phyloP scores from a whole-genome alignment of 2,113 vertebrate genomes.

The Solea senegalensis region DNA sequence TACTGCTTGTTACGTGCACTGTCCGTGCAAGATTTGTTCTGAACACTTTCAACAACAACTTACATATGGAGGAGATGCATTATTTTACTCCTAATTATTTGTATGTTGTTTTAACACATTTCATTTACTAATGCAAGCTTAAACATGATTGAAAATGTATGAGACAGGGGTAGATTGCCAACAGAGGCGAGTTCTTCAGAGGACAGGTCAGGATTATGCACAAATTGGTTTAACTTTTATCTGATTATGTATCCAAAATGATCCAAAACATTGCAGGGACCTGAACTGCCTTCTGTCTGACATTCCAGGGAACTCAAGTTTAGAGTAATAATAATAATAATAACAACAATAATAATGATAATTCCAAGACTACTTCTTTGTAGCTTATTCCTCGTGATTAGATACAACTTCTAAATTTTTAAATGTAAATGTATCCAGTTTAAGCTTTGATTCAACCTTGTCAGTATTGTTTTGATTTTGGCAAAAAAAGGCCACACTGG shows the following conservation, averaged over 20 bases:
- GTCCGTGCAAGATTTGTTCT: slow-evolving; percentile 23
- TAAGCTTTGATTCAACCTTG: too few relatives aligned
- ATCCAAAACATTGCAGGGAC: too few relatives aligned
- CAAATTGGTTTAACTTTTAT: slow-evolving; percentile 1
- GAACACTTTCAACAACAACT: slow-evolving; percentile 2
- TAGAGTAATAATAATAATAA: neutral
- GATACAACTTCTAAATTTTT: too few relatives aligned
- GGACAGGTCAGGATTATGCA: neutral
- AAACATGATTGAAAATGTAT: neutral
- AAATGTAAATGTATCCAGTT: too few relatives aligned
- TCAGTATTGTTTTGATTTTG: too few relatives aligned
- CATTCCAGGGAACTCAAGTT: neutral
- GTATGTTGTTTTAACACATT: too few relatives aligned
- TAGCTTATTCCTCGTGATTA: too few relatives aligned
- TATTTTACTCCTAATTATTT: neutral
- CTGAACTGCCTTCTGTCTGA: neutral
- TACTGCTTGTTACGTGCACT: slow-evolving; percentile 5
- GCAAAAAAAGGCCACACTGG: too few relatives aligned
- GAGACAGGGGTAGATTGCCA: too few relatives aligned
- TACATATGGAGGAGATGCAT: neutral
- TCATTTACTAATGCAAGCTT: neutral
- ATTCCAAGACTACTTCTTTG: too few relatives aligned
- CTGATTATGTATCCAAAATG: neutral
- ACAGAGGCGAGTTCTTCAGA: slow-evolving; percentile 5
- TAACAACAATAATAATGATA: neutral